Base-by-base conservation (phyloP, 1,140 invertebrate species). In the Oreohelix idahoensis region DNA sequence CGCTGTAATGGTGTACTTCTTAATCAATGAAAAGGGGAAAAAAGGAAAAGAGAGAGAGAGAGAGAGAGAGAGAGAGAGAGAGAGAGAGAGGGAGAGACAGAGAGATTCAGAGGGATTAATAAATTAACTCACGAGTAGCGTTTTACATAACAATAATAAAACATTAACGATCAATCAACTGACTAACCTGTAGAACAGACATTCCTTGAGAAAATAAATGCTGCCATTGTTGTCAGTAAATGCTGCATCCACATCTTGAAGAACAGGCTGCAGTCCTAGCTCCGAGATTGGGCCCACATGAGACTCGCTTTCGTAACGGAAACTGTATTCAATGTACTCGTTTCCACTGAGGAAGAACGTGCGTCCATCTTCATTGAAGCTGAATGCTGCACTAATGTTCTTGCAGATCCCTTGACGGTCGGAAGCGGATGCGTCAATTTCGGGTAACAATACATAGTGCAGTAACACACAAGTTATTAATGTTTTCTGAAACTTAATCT, bases 271-370 rank as follows among this genome's bases (percentile, higher is more conserved):
- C 29, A 77, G 17, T 32, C 75, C 75, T 1, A 77, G 32, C 11
- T 77, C 29, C 29, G 1, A 17, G 23, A 77, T n/a, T 53, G 13
- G 75, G 11, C 42, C 75, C 1, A 77, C 42, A 36, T 4, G 8
- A 32, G 23, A 15, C 29, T 77, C 75, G 39, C 42, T 77, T 23
- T 77, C 49, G 20, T 36, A 36, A 1, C 35, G 51, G 29, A 51
- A 36, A 35, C 36, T 77, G 49, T 77, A 77, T 35, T 77, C 49
- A 26, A 77, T 77, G 75, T 53, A 77, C 23, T 77, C 75, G 15
- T 35, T 35, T 1, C 49, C 49, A 29, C 75, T 77, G 2, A 77
- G 45, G 29, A 77, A 77, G 36, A 15, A 77, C 1, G 49, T 53
- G 17, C 39, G 1, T 26, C 49, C 15, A 23, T 23, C 49, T 32